These are phyloP conservation scores for Lomographa bimaculata DNA, from an alignment of 2,888 invertebrate species.

Conservation along the genomic window DNA sequence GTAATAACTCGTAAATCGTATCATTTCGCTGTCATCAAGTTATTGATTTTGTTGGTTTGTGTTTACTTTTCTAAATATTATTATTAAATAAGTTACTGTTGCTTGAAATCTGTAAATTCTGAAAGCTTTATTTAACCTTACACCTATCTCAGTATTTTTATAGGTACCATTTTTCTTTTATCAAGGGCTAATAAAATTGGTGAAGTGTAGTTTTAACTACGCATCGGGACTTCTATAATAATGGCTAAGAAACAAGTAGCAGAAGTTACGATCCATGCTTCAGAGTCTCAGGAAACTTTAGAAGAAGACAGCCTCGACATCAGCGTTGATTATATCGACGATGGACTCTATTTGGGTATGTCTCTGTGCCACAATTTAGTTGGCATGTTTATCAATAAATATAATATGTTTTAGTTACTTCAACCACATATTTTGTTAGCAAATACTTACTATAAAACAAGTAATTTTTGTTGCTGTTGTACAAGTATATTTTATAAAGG, in stretches of 20 bases:
- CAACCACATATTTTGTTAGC: too few relatives aligned
- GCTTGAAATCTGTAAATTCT: conserved; percentile 2
- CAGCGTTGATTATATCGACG: conserved; percentile 71
- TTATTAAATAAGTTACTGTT: too few relatives aligned
- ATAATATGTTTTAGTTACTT: too few relatives aligned
- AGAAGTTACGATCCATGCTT: conserved; percentile 64
- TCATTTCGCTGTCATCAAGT: conserved; percentile 2
- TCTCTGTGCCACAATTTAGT: neutral
- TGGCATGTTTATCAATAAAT: neutral
- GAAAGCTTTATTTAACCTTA: neutral
- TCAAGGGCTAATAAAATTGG: too few relatives aligned
- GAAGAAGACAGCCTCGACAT: conserved; percentile 55
- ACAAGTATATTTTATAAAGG: too few relatives aligned
- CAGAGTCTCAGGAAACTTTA: conserved; percentile 44
- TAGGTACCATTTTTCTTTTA: too few relatives aligned
- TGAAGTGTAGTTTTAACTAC: too few relatives aligned
- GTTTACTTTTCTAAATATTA: conserved; percentile 24
- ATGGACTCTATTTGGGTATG: conserved; percentile 66
- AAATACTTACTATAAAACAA: too few relatives aligned
- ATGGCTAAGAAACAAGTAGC: conserved; percentile 65
- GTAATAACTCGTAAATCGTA: neutral
- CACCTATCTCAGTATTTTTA: too few relatives aligned
- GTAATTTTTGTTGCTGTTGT: too few relatives aligned
- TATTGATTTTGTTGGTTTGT: conserved; percentile 16
- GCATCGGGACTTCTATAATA: too few relatives aligned